These are phyloP conservation scores for Drepana arcuata DNA, from an alignment of 1,140 invertebrate genomes.

Conservation along the genomic window DNA sequence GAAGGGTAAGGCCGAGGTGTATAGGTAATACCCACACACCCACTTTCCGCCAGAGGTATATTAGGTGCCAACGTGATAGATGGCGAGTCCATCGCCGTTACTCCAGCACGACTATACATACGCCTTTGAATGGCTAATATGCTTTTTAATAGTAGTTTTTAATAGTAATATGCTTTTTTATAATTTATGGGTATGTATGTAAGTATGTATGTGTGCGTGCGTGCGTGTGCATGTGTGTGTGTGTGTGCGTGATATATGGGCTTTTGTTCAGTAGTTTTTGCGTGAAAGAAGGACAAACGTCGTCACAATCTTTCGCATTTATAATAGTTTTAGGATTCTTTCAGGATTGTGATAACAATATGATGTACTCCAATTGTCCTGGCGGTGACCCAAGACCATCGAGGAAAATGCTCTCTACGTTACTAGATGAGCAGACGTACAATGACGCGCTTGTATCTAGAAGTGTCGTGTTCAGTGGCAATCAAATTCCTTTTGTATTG, in stretches of 20 bases:
- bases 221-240: no score
- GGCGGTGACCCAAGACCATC: conserved; percentile 45
- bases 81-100: no score
- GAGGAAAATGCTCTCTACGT: conserved; percentile 5
- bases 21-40: no score
- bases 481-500: conserved; percentile 1
- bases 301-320: conserved; percentile 2
- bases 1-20: no score
- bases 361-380: conserved; percentile 47
- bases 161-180: background rate
- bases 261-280: background rate
- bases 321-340: no score
- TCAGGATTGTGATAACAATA: conserved; percentile 48
- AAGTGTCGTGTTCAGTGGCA: background rate
- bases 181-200: background rate
- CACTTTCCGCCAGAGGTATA: no score
- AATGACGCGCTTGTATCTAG: background rate
- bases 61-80: no score
- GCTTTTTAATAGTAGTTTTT: no score
- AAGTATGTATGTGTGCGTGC: no score
- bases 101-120: no score
- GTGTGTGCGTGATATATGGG: no score
- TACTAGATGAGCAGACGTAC: conserved; percentile 11
- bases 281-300: background rate
- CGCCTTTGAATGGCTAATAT: no score